These are phyloP conservation scores for Orthosia gracilis DNA, from an alignment of 2,888 invertebrate genomes.

Conservation along the genomic window DNA sequence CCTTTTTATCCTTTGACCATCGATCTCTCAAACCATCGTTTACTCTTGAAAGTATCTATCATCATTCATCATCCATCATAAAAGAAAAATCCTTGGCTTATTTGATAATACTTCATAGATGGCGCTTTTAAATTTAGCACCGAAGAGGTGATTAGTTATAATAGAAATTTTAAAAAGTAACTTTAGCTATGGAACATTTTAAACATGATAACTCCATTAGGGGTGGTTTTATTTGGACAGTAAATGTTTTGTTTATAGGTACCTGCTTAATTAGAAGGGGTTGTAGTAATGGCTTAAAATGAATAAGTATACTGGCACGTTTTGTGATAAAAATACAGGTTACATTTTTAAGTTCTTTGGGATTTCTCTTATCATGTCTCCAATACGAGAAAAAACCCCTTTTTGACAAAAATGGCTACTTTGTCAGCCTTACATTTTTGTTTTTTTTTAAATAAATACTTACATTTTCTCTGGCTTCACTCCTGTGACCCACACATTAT, in stretches of 20 bases:
- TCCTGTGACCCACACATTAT: no score
- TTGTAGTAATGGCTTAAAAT: slow-evolving; percentile 13
- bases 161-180: slow-evolving; percentile 56
- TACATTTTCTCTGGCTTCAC: no score
- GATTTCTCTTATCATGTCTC: no score
- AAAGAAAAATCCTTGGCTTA: slow-evolving; percentile 34
- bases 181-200: slow-evolving; percentile 35
- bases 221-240: slow-evolving; percentile 40
- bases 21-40: slow-evolving; percentile 37
- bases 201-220: slow-evolving; percentile 67
- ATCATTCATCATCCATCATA: slow-evolving; percentile 54
- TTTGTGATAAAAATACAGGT: neutral
- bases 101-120: slow-evolving; percentile 29
- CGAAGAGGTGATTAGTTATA: slow-evolving; percentile 58
- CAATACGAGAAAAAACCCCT: no score
- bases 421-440: no score
- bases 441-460: no score
- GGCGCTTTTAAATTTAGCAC: slow-evolving; percentile 35
- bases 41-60: slow-evolving; percentile 25
- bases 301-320: neutral
- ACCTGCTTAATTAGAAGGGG: slow-evolving; percentile 36
- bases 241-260: slow-evolving; percentile 45
- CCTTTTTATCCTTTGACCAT: slow-evolving; percentile 27
- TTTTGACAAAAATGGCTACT: no score
- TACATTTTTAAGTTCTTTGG: no score